Percentiles rank a stretch among this genome's conserved stretches.
Conservation (phyloP, 2,888 invertebrate species). For the Melieria crassipennis region DNA sequence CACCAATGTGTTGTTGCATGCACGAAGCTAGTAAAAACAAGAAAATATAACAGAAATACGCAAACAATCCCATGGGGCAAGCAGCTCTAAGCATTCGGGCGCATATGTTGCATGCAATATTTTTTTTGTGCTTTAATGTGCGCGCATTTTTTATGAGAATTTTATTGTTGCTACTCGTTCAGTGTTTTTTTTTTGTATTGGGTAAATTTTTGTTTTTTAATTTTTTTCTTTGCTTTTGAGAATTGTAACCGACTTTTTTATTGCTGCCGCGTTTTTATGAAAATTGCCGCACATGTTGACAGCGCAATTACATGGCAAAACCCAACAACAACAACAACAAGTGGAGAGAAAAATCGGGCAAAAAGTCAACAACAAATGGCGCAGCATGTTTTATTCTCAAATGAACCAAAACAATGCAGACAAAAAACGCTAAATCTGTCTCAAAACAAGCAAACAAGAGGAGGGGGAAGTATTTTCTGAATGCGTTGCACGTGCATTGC, state of each 20-base stretch:
- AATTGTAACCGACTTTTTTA: background rate
- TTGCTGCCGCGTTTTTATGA: background rate
- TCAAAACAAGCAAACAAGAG: too few relatives aligned
- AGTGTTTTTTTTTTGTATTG: background rate
- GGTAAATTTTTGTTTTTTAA: background rate
- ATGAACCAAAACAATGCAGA: too few relatives aligned
- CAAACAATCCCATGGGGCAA: too few relatives aligned
- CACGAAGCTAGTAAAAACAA: too few relatives aligned
- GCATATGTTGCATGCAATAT: too few relatives aligned
- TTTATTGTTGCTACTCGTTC: background rate
- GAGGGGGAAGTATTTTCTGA: background rate
- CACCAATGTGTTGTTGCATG: too few relatives aligned
- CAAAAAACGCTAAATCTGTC: too few relatives aligned
- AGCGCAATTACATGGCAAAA: conserved; percentile 17
- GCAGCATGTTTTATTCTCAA: too few relatives aligned
- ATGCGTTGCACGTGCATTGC: conserved; percentile 24
- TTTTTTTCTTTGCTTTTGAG: background rate
- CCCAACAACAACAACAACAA: conserved; percentile 6
- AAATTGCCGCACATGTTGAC: conserved; percentile 20
- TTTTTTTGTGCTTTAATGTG: background rate
- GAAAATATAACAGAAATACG: too few relatives aligned
- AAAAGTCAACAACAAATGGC: too few relatives aligned
- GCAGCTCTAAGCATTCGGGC: too few relatives aligned
- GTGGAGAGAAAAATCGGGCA: background rate
- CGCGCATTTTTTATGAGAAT: background rate